A percentile compares a stretch with the other conserved stretches of the same genome.
These are phyloP conservation scores for Drosophila asahinai DNA, from an alignment of 1,140 invertebrate genomes.

Conservation along the genomic window DNA sequence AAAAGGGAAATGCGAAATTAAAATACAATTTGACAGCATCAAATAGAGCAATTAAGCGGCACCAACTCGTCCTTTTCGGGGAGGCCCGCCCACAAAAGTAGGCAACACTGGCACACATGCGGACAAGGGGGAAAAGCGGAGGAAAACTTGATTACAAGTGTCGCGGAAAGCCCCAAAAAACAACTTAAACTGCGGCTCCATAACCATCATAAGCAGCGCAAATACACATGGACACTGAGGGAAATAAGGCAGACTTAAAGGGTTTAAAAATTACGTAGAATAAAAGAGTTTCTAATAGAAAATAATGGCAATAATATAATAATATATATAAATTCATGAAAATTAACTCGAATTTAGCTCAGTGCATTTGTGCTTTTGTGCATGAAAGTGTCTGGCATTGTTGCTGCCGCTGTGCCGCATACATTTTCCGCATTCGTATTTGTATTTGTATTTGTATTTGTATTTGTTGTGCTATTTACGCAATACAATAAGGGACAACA, in stretches of 20 bases:
- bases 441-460: not conserved
- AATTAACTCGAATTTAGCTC: not conserved
- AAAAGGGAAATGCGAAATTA: constrained; percentile 69
- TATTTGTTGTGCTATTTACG: constrained; percentile 43
- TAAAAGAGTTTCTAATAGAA: not conserved
- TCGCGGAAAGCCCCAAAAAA: constrained; percentile 54
- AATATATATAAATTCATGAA: not conserved
- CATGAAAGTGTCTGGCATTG: constrained; percentile 5
- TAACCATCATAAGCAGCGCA: constrained; percentile 42
- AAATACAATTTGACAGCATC: constrained; percentile 79
- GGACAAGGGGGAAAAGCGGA: not conserved
- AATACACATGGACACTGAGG: constrained; percentile 23
- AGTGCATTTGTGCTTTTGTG: constrained; percentile 8
- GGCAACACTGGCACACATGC: constrained; percentile 17
- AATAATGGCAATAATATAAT: not conserved
- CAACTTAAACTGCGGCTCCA: constrained; percentile 46
- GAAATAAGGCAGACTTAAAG: constrained; percentile 12
- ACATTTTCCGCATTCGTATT: not conserved
- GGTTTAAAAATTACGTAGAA: not conserved
- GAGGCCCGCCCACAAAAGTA: constrained; percentile 9
- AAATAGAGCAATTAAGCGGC: constrained; percentile 80
- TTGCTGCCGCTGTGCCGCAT: constrained; percentile 12
- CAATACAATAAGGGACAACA: constrained; percentile 45
- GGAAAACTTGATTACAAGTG: constrained; percentile 55
- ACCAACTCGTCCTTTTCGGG: not conserved